A percentile compares a stretch with the other conserved stretches of the same genome.
phyloP scores from a whole-genome alignment of 2,113 vertebrate species.

The Chloroceryle aenea region DNA sequence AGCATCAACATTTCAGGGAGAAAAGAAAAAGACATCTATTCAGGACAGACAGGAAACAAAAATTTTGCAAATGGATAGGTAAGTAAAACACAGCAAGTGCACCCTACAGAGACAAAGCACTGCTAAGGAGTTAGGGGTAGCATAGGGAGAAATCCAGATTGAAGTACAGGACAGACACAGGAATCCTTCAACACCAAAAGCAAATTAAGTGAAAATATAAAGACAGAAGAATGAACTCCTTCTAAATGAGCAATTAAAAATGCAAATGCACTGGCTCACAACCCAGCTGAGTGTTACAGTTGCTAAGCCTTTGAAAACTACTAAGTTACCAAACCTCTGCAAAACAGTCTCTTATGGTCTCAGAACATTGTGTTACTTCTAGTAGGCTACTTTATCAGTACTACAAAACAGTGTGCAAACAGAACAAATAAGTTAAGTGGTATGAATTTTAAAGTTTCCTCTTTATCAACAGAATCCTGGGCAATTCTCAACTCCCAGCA shows the following conservation, averaged over 20 bases:
- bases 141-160: accelerated
- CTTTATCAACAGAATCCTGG: neutral
- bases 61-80: neutral
- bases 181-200: neutral
- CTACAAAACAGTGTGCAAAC: neutral
- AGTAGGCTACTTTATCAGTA: neutral
- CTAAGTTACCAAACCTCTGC: neutral
- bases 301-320: neutral
- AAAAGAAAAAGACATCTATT: neutral
- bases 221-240: neutral
- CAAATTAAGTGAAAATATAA: neutral
- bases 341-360: neutral
- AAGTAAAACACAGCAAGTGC: neutral
- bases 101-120: neutral
- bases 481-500: neutral
- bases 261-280: neutral
- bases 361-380: neutral
- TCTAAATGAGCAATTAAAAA: neutral
- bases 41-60: neutral
- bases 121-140: neutral
- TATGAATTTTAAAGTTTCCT: neutral
- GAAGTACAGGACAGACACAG: neutral
- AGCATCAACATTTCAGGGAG: neutral
- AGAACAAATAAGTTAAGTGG: neutral
- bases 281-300: neutral